Base-by-base conservation (phyloP, 1,140 invertebrate genomes). In the Caenorhabditis brenneri region DNA sequence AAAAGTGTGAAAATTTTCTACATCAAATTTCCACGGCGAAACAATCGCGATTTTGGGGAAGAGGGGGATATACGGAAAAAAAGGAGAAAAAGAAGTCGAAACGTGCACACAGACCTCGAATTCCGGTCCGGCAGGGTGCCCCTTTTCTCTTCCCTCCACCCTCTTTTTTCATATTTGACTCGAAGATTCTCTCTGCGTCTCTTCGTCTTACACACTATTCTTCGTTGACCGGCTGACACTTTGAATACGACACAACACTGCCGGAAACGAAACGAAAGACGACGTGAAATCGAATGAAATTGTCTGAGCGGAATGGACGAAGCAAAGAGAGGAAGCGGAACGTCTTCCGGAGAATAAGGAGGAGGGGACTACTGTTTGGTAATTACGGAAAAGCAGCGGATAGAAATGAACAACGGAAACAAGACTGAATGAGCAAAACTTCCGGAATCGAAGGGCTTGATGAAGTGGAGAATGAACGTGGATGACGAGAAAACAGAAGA, bases 211-310 rank as follows among this genome's bases (percentile, higher is more conserved):
- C 29, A 24, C 10, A 33, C 36, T 74, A 1, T 39, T n/a, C 24
- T n/a, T n/a, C n/a, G n/a, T 42, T 74, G 65, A 36, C 65, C 65
- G 65, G 65, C 33, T 65, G 58, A 42, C 65, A 29, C 39, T 5
- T 42, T 42, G 24, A 65, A 65, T n/a, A 12, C 58, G 58, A 65
- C 53, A 29, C 22, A 29, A 46, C n/a, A 46, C 65, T 65, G 58
- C 65, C 65, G 65, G 65, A 74, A 74, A 74, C 65, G 36, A 74
- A 36, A 24, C 42, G 22, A 36, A 33, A 65, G 58, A 65, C 58
- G 58, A 74, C 65, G 65, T 74, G 65, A 74, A 74, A 74, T 74
- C 36, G 65, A 74, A 74, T 74, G 65, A 74, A 42, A 74, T 74
- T 74, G 36, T 12, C 36, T 36, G 12, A n/a, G 65, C 33, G 36